Evolutionary conservation across 1,140 invertebrate genomes (phyloP).

Genomic region (Diorhabda elongata): DNA sequence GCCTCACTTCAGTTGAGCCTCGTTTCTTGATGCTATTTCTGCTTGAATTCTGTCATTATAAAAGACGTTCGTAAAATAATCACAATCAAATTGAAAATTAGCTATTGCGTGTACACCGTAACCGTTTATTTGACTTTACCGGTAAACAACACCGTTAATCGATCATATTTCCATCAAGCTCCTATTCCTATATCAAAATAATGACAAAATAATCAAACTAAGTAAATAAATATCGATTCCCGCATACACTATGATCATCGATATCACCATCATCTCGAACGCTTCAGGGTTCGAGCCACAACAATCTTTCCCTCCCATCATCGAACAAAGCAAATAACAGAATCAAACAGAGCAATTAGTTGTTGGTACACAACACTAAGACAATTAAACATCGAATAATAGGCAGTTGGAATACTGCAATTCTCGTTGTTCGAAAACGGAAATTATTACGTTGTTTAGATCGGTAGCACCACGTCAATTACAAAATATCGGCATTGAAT

Average conservation of each 20-base stretch:
- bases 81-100: too few species aligned
- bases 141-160: too few species aligned
- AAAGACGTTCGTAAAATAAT: too few species aligned
- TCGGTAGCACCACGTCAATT: slow-evolving; percentile 18
- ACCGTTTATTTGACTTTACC: too few species aligned
- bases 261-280: not conserved
- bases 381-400: slow-evolving; percentile 15
- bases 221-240: too few species aligned
- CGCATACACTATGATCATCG: not conserved
- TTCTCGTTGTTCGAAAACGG: slow-evolving; percentile 19
- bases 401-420: slow-evolving; percentile 11
- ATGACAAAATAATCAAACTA: too few species aligned
- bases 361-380: slow-evolving; percentile 11
- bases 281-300: not conserved
- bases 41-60: too few species aligned
- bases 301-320: slow-evolving; percentile 10
- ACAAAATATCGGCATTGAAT: slow-evolving; percentile 16
- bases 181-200: too few species aligned
- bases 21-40: too few species aligned
- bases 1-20: too few species aligned
- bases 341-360: slow-evolving; percentile 12
- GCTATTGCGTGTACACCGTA: too few species aligned
- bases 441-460: slow-evolving; percentile 24
- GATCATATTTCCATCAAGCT: too few species aligned
- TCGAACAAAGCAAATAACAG: slow-evolving; percentile 13